These are phyloP conservation scores for Apeltes quadracus DNA, from an alignment of 2,113 vertebrate genomes.

Conservation along the genomic window DNA sequence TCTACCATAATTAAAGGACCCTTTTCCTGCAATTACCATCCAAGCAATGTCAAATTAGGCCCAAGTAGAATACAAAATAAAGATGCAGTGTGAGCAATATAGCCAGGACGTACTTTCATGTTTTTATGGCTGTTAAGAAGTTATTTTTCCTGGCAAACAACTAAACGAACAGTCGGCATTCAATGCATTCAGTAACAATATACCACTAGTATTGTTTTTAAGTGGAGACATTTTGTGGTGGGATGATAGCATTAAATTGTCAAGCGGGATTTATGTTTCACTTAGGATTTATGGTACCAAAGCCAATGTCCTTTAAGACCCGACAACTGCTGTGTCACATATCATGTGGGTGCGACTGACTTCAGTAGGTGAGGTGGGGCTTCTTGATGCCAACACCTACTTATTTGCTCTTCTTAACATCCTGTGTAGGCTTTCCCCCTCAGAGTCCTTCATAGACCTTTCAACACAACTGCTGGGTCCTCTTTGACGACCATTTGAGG, in stretches of 20 bases:
- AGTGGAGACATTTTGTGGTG: slow-evolving; percentile 34
- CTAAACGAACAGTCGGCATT: background rate
- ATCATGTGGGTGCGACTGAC: slow-evolving; percentile 57
- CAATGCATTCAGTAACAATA: slow-evolving; percentile 1
- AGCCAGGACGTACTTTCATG: background rate
- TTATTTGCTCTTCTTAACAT: slow-evolving; percentile 35
- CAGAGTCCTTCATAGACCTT: slow-evolving; percentile 32
- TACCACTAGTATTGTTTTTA: slow-evolving; percentile 12
- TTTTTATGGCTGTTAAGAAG: slow-evolving; percentile 6
- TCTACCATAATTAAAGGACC: slow-evolving; percentile 6
- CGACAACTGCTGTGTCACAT: slow-evolving; percentile 47
- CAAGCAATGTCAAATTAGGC: slow-evolving; percentile 9
- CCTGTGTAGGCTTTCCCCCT: slow-evolving; percentile 9
- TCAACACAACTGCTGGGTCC: slow-evolving; percentile 48
- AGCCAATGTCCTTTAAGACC: slow-evolving; percentile 41
- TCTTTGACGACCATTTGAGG: slow-evolving; percentile 32
- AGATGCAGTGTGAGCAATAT: background rate
- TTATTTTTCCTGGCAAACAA: slow-evolving; percentile 6
- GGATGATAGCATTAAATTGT: slow-evolving; percentile 38
- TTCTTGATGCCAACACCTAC: slow-evolving; percentile 23
- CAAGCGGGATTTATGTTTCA: slow-evolving; percentile 53
- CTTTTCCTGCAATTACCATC: slow-evolving; percentile 11
- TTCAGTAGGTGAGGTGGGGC: slow-evolving; percentile 18
- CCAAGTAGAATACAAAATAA: background rate
- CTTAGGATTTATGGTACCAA: slow-evolving; percentile 60